Percentiles rank a stretch among this genome's conserved stretches.
Evolutionary conservation across 2,797 vertebrate genomes (phyloP).

Genomic region (Loriculus beryllinus): DNA sequence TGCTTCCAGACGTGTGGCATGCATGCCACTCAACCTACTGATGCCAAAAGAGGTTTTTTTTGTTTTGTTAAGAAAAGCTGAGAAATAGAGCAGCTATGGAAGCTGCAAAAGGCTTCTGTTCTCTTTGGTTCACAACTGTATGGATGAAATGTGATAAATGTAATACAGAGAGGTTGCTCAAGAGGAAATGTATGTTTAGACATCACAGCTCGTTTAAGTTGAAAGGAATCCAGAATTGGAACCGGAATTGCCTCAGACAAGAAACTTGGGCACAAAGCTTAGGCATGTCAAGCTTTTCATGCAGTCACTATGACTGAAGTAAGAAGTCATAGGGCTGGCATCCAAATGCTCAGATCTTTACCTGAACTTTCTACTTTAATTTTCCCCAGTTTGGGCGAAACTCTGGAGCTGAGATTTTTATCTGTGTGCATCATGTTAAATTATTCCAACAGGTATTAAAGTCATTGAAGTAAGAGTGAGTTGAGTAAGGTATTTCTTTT

Average conservation of each 20-base stretch:
- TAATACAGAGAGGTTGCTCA: neutral
- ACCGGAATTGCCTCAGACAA: neutral
- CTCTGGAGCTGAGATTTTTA: neutral
- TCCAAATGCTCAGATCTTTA: neutral
- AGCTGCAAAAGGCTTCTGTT: neutral
- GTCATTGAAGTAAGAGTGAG: neutral
- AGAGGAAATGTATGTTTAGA: slow-evolving; percentile 40
- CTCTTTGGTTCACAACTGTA: neutral
- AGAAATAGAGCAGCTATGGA: neutral
- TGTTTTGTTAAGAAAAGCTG: neutral
- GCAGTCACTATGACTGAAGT: neutral
- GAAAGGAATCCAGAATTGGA: neutral
- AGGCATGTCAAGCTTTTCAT: neutral
- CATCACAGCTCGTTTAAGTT: slow-evolving; percentile 14
- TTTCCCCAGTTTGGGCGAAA: neutral
- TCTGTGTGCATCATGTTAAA: neutral
- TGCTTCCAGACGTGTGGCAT: neutral
- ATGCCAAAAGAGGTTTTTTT: neutral
- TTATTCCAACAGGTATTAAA: neutral
- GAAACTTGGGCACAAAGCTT: neutral
- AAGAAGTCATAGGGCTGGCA: neutral
- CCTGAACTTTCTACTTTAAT: neutral
- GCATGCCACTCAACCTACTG: slow-evolving; percentile 55
- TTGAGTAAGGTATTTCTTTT: neutral
- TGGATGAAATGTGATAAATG: neutral